phyloP scores from a whole-genome alignment of 2,797 vertebrate genomes.

The Sebastes miniatus region DNA sequence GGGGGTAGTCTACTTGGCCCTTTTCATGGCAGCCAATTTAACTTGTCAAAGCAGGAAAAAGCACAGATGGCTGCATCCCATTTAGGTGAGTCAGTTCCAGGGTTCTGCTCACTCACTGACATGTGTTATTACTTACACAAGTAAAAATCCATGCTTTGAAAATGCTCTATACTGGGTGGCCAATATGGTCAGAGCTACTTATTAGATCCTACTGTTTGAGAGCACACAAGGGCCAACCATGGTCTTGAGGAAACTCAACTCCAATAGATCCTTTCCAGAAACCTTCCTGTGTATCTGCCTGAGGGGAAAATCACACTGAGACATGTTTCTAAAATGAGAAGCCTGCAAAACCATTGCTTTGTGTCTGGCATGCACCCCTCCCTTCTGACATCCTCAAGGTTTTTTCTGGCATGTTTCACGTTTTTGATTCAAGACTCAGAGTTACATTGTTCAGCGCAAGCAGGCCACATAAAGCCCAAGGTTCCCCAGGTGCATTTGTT shows the following conservation, averaged over 20 bases:
- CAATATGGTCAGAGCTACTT: not conserved
- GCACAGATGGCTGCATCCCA: not conserved
- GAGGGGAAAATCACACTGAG: not conserved
- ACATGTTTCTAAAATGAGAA: not conserved
- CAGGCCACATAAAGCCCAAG: too few relatives aligned
- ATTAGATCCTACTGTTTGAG: not conserved
- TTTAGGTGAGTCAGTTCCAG: not conserved
- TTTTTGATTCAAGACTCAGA: not conserved
- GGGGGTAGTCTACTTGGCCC: too few relatives aligned
- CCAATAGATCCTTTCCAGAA: too few relatives aligned
- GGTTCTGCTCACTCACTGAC: not conserved
- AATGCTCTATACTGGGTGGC: too few relatives aligned
- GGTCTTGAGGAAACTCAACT: not conserved
- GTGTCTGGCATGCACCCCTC: not conserved
- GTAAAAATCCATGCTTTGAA: not conserved
- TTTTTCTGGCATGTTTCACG: not conserved
- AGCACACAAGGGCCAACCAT: not conserved
- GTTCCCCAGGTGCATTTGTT: not conserved
- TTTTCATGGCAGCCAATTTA: not conserved
- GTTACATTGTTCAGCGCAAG: too few relatives aligned
- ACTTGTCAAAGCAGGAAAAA: not conserved
- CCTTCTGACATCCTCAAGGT: too few relatives aligned
- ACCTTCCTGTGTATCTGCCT: not conserved
- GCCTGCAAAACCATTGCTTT: not conserved
- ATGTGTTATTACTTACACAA: not conserved